phyloP scores from a whole-genome alignment of 2,797 vertebrate species.

The Chrysolophus pictus region DNA sequence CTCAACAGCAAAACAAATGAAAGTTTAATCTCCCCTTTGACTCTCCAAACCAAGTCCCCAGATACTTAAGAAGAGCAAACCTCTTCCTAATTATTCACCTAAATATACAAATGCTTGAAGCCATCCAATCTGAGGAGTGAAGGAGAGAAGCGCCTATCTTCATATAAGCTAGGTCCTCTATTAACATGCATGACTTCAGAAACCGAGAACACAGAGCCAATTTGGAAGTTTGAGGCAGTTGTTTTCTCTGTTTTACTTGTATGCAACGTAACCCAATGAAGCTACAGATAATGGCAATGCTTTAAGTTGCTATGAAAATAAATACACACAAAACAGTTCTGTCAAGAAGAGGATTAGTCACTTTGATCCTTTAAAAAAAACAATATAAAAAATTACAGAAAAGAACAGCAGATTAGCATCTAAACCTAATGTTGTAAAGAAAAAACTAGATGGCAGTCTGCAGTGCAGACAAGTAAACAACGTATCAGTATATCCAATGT shows the following conservation, averaged over 20 bases:
- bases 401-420: neutral
- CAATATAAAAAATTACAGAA: neutral
- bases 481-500: neutral
- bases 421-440: neutral
- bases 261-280: neutral
- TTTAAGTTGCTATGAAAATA: neutral
- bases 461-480: neutral
- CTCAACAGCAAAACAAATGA: neutral
- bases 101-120: neutral
- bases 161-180: neutral
- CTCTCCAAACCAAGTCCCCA: neutral
- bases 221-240: neutral
- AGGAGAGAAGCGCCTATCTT: neutral
- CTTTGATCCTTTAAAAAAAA: neutral
- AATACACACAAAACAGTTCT: neutral
- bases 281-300: neutral
- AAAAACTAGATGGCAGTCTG: neutral
- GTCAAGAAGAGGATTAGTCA: neutral
- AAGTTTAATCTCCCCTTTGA: neutral
- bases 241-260: neutral
- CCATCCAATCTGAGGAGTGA: neutral
- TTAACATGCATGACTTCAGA: neutral
- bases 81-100: neutral
- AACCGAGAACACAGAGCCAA: neutral
- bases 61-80: neutral